Conservation (phyloP, 2,888 invertebrate genomes). For the Prenolepis imparis region DNA sequence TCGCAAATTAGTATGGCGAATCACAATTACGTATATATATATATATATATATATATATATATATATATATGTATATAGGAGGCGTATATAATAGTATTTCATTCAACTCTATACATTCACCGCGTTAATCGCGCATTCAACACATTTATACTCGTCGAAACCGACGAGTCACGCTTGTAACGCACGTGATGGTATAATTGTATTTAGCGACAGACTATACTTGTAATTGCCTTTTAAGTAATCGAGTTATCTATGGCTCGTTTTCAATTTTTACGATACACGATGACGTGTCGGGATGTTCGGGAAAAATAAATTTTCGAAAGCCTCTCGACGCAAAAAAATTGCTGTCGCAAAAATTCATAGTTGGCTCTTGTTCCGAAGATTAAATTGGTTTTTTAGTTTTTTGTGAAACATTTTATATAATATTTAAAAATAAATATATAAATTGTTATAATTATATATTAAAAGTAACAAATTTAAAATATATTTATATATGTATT, state of each 20-base stretch:
- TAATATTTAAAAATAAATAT: not conserved
- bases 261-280: constrained; percentile 34
- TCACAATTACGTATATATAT: not conserved
- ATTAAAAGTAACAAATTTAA: no score
- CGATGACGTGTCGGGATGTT: not conserved
- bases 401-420: not conserved
- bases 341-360: not conserved
- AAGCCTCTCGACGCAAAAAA: constrained; percentile 5
- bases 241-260: constrained; percentile 4
- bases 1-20: constrained; percentile 14
- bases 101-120: constrained; percentile 31
- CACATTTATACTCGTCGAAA: constrained; percentile 4
- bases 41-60: no score
- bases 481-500: no score
- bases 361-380: not conserved
- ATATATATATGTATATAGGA: no score
- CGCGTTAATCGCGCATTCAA: not conserved
- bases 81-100: constrained; percentile 12
- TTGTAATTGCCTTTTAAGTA: constrained; percentile 41
- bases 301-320: constrained; percentile 24
- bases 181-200: not conserved
- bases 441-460: no score
- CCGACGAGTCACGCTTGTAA: constrained; percentile 28
- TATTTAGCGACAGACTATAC: constrained; percentile 33
- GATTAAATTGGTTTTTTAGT: not conserved